Evolutionary conservation across 2,888 invertebrate species (phyloP).

Genomic region (Desoria tigrina): DNA sequence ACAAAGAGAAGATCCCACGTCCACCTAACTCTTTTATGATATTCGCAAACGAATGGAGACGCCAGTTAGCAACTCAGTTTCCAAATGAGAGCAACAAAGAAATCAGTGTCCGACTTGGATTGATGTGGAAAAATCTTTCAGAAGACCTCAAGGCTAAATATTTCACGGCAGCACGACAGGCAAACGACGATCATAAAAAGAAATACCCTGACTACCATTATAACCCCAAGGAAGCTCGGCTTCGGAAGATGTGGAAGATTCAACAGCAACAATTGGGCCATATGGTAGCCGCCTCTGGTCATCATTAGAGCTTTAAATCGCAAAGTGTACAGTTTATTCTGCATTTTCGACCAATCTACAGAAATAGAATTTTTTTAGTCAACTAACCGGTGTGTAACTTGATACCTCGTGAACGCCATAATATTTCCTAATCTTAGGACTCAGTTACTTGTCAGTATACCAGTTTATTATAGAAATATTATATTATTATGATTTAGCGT

Average conservation of each 20-base stretch:
- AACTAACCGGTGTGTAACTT: slow-evolving; percentile 1
- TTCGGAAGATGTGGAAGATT: slow-evolving; percentile 59
- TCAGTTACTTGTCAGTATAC: no score
- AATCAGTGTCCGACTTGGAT: slow-evolving; percentile 64
- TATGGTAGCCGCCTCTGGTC: slow-evolving; percentile 7
- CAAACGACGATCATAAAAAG: slow-evolving; percentile 65
- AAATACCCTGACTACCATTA: slow-evolving; percentile 57
- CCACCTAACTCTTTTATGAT: slow-evolving; percentile 69
- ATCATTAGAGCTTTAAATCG: slow-evolving; percentile 5
- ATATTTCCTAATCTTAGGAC: no score
- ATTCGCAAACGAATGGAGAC: slow-evolving; percentile 66
- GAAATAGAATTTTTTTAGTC: background rate
- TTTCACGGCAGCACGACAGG: slow-evolving; percentile 62
- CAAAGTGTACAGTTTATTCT: background rate
- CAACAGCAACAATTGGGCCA: slow-evolving; percentile 35
- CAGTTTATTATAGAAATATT: no score
- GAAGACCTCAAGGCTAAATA: slow-evolving; percentile 57
- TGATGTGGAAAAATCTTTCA: slow-evolving; percentile 65
- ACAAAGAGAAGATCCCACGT: slow-evolving; percentile 60
- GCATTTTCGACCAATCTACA: background rate
- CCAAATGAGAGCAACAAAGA: slow-evolving; percentile 66
- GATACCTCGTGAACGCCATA: background rate
- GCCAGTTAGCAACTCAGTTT: slow-evolving; percentile 62
- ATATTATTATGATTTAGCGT: no score
- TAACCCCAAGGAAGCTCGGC: slow-evolving; percentile 64